Percentiles rank a stretch among this genome's conserved stretches.
These are phyloP conservation scores for Chalcosyrphus nemorum DNA, from an alignment of 2,888 invertebrate species.

Conservation along the genomic window DNA sequence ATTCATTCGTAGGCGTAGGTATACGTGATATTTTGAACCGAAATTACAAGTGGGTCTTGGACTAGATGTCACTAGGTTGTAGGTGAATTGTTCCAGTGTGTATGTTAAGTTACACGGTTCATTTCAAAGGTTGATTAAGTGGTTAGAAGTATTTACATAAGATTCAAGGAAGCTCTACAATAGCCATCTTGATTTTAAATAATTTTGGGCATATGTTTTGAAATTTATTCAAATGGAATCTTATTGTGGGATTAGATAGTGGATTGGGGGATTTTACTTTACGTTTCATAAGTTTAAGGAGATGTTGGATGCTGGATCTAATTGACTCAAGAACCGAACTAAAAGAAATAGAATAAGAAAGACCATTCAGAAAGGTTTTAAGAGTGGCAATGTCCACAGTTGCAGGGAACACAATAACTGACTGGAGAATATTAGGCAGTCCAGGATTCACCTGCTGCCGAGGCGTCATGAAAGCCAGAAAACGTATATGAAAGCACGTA, in stretches of 20 bases:
- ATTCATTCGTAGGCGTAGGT: background rate
- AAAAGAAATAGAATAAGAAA: too few species aligned
- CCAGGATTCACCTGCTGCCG: too few species aligned
- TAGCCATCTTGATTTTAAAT: background rate
- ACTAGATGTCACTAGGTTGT: background rate
- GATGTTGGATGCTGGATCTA: too few species aligned
- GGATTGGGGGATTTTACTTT: too few species aligned
- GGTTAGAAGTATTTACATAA: conserved; percentile 1
- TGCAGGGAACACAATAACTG: too few species aligned
- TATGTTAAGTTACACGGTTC: background rate
- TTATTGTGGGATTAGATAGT: background rate
- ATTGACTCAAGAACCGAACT: too few species aligned
- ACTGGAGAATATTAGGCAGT: too few species aligned
- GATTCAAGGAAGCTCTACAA: background rate
- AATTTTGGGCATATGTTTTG: background rate
- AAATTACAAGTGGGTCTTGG: background rate
- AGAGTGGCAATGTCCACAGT: too few species aligned
- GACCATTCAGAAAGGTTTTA: too few species aligned
- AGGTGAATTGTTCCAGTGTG: background rate
- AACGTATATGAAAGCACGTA: too few species aligned
- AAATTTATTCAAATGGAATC: background rate
- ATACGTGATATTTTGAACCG: background rate
- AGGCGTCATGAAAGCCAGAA: too few species aligned
- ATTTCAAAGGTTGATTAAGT: conserved; percentile 35
- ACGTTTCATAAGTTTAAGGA: too few species aligned